Conservation (phyloP, 2,113 vertebrate genomes). For the Nicator chloris region DNA sequence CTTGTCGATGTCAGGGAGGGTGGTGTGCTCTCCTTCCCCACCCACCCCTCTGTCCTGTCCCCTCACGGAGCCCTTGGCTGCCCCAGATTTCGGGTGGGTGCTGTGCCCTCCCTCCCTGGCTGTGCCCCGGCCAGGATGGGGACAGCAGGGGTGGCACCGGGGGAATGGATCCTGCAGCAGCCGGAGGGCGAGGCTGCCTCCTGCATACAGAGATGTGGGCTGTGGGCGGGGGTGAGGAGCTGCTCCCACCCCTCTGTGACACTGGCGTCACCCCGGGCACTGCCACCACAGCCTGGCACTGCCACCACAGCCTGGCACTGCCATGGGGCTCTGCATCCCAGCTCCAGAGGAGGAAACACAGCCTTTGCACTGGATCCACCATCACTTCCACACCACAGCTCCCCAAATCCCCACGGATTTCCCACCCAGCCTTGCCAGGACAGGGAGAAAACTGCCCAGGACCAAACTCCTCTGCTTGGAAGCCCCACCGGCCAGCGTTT, state of each 20-base stretch:
- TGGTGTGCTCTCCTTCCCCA: not conserved
- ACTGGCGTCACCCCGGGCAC: rapidly evolving
- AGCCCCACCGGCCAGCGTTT: rapidly evolving
- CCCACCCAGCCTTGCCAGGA: not conserved
- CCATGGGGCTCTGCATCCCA: not conserved
- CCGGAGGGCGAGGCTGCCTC: not conserved
- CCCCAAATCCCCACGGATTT: rapidly evolving
- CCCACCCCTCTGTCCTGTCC: not conserved
- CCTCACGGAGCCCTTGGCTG: rapidly evolving
- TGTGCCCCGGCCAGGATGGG: not conserved
- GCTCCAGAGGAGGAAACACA: rapidly evolving
- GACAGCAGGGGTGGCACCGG: rapidly evolving
- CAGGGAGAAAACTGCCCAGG: not conserved
- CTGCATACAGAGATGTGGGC: not conserved
- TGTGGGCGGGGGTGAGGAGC: not conserved
- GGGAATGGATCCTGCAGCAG: not conserved
- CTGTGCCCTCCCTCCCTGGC: not conserved
- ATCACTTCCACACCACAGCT: rapidly evolving
- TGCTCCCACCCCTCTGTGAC: not conserved
- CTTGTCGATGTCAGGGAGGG: rapidly evolving
- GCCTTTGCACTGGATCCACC: rapidly evolving
- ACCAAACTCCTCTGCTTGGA: not conserved
- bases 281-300: not conserved
- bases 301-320: not conserved
- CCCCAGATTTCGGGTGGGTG: not conserved